A percentile compares a stretch with the other conserved stretches of the same genome.
Evolutionary conservation across 2,113 vertebrate genomes (phyloP).

Genomic region (Notarius lentiginosus): DNA sequence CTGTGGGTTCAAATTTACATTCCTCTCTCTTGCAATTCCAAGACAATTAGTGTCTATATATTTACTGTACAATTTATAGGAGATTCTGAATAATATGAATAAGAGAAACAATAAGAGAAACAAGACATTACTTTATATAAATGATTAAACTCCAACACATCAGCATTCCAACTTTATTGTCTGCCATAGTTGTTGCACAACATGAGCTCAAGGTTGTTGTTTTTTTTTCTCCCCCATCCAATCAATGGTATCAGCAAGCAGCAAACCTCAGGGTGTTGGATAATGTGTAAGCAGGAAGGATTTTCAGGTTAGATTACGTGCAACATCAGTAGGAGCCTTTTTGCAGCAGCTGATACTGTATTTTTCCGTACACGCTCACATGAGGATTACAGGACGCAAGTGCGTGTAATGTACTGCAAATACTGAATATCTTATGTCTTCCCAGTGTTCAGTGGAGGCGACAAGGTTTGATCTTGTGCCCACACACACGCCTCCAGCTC

Average conservation of each 20-base stretch:
- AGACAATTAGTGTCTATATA: neutral
- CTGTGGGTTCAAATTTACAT: neutral
- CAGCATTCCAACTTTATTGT: neutral
- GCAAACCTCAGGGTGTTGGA: slow-evolving; percentile 17
- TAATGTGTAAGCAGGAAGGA: slow-evolving; percentile 23
- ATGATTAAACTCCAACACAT: neutral
- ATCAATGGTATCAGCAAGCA: slow-evolving; percentile 16
- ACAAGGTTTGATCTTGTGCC: slow-evolving; percentile 51
- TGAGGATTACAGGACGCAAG: slow-evolving; percentile 17
- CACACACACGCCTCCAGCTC: slow-evolving; percentile 29
- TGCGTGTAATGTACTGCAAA: slow-evolving; percentile 20
- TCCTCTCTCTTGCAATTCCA: neutral
- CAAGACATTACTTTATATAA: neutral
- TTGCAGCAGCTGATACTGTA: slow-evolving; percentile 2
- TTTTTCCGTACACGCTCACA: slow-evolving; percentile 9
- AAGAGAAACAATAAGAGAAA: neutral
- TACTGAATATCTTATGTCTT: slow-evolving; percentile 38
- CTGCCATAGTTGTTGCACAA: neutral
- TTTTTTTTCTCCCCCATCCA: neutral
- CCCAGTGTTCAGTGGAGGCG: slow-evolving; percentile 15
- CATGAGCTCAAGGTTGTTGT: neutral
- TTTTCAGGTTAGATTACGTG: slow-evolving; percentile 27
- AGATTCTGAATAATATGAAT: neutral
- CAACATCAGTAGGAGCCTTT: slow-evolving; percentile 27
- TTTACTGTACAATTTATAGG: neutral